Evolutionary conservation across 2,113 vertebrate genomes (phyloP).

Genomic region (Gavia stellata): DNA sequence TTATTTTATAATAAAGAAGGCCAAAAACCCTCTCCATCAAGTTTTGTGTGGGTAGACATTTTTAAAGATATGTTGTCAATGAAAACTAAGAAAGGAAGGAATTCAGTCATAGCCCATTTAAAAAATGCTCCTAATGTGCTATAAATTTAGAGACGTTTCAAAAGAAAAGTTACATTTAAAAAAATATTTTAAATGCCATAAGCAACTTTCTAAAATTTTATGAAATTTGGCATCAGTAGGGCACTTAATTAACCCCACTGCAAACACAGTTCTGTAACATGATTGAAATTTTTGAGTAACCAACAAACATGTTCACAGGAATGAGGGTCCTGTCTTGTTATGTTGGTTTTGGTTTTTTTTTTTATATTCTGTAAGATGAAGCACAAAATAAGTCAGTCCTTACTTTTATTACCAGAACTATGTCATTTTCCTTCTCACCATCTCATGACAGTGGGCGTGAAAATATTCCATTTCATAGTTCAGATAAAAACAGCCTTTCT

Average conservation of each 20-base stretch:
- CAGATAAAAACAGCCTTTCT: background rate
- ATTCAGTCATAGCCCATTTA: background rate
- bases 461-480: background rate
- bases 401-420: background rate
- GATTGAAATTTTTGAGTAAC: background rate
- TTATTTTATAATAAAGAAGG: background rate
- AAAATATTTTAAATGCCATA: background rate
- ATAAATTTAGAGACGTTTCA: background rate
- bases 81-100: background rate
- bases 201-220: background rate
- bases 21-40: background rate
- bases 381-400: background rate
- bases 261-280: background rate
- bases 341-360: background rate
- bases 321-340: background rate
- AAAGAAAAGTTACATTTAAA: background rate
- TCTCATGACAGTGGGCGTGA: background rate
- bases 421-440: background rate
- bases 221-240: background rate
- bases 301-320: background rate
- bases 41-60: background rate
- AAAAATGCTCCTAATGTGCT: background rate
- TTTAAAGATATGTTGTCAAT: background rate
- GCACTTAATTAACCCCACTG: background rate
- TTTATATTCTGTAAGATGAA: background rate